These are phyloP conservation scores for Rutpela maculata DNA, from an alignment of 2,888 invertebrate species.

Conservation along the genomic window DNA sequence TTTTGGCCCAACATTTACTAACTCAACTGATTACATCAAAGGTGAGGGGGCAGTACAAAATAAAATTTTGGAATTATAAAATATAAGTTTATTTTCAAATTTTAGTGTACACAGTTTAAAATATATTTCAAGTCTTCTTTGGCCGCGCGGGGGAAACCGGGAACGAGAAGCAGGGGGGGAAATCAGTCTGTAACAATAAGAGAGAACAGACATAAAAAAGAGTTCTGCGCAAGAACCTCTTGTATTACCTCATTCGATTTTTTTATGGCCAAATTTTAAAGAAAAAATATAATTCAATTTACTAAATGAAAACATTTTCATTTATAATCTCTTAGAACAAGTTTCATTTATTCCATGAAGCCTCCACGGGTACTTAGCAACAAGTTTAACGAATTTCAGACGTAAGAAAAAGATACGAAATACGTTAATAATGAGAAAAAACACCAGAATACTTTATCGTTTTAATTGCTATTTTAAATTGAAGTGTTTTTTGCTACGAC, in stretches of 20 bases:
- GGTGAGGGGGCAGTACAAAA: conserved; percentile 18
- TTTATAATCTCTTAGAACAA: no score
- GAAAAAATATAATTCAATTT: no score
- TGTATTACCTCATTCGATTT: not conserved
- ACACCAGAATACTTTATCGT: no score
- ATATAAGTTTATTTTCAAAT: conserved; percentile 33
- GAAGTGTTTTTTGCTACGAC: no score
- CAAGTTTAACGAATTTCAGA: no score
- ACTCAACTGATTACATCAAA: conserved; percentile 14
- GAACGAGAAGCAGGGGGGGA: conserved; percentile 30
- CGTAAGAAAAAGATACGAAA: no score
- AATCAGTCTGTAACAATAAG: conserved; percentile 55
- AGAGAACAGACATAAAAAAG: conserved; percentile 47
- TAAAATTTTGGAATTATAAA: conserved; percentile 32
- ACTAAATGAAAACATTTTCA: no score
- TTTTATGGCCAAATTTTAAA: not conserved
- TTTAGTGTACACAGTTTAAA: conserved; percentile 22
- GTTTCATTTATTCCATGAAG: no score
- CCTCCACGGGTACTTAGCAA: no score
- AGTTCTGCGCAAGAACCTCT: not conserved
- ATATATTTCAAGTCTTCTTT: conserved; percentile 35
- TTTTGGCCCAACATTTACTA: conserved; percentile 59
- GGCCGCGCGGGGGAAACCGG: conserved; percentile 42
- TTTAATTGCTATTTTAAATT: no score
- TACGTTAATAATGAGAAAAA: no score